phyloP scores from a whole-genome alignment of 2,888 invertebrate genomes.

The Drosophila tanythrix region DNA sequence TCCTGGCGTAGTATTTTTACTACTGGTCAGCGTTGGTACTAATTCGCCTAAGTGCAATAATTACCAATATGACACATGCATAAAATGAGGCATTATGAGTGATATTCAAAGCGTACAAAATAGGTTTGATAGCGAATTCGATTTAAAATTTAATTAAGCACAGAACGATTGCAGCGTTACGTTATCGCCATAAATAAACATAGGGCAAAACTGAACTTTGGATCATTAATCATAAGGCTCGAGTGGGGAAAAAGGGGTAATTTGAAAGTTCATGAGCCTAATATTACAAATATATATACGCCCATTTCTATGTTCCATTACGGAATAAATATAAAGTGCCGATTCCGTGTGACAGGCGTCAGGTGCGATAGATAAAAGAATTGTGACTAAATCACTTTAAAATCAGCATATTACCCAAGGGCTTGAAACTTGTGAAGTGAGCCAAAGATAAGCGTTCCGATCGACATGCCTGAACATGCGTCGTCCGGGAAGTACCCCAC shows the following conservation, averaged over 20 bases:
- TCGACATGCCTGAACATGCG: constrained; percentile 20
- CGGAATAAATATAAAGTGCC: neutral
- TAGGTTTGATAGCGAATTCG: constrained; percentile 46
- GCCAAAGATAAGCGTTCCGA: constrained; percentile 54
- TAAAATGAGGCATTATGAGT: constrained; percentile 7
- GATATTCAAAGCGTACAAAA: constrained; percentile 11
- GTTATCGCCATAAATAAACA: constrained; percentile 62
- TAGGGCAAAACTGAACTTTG: constrained; percentile 60
- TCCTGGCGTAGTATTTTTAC: constrained; percentile 37
- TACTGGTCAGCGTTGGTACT: neutral
- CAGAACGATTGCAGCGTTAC: constrained; percentile 50
- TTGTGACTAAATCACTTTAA: constrained; percentile 65
- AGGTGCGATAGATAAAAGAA: constrained; percentile 43
- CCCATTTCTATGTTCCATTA: constrained; percentile 1
- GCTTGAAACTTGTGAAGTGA: constrained; percentile 30
- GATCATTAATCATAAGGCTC: constrained; percentile 62
- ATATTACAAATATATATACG: neutral
- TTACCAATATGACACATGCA: constrained; percentile 48
- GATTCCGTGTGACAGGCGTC: constrained; percentile 11
- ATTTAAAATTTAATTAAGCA: constrained; percentile 47
- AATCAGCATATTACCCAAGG: constrained; percentile 63
- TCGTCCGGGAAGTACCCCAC: constrained; percentile 56
- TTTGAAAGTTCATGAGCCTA: neutral
- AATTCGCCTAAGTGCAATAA: constrained; percentile 47
- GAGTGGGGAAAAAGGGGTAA: constrained; percentile 10